These are phyloP conservation scores for Galagoides demidoff DNA, from an alignment of 2,797 vertebrate species.

Conservation along the genomic window DNA sequence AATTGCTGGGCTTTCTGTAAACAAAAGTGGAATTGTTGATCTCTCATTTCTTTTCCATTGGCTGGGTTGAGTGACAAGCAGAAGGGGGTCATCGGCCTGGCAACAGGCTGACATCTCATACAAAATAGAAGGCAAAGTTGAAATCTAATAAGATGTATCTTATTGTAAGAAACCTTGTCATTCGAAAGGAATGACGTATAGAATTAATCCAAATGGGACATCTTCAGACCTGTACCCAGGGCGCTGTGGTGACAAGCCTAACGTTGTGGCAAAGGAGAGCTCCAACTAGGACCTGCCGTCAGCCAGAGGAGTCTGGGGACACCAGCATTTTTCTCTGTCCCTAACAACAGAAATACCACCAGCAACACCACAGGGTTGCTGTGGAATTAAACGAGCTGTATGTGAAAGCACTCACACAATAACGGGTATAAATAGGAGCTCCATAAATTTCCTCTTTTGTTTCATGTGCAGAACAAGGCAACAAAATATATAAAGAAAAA, in stretches of 20 bases:
- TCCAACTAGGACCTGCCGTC: not conserved
- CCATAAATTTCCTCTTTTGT: not conserved
- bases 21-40: no score
- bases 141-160: not conserved
- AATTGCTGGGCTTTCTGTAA: no score
- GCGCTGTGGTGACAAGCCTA: rapidly evolving
- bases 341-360: not conserved
- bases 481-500: not conserved
- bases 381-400: rapidly evolving
- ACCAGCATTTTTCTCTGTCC: not conserved
- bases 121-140: rapidly evolving
- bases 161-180: rapidly evolving
- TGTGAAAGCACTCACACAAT: rapidly evolving
- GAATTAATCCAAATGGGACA: not conserved
- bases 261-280: not conserved
- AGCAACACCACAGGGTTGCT: not conserved
- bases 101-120: rapidly evolving
- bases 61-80: no score
- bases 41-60: no score
- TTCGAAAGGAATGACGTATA: not conserved
- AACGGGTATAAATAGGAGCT: not conserved
- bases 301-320: not conserved
- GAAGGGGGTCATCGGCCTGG: no score
- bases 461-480: not conserved
- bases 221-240: not conserved